Conservation (phyloP, 2,888 invertebrate genomes). For the Drosophila suboccidentalis region DNA sequence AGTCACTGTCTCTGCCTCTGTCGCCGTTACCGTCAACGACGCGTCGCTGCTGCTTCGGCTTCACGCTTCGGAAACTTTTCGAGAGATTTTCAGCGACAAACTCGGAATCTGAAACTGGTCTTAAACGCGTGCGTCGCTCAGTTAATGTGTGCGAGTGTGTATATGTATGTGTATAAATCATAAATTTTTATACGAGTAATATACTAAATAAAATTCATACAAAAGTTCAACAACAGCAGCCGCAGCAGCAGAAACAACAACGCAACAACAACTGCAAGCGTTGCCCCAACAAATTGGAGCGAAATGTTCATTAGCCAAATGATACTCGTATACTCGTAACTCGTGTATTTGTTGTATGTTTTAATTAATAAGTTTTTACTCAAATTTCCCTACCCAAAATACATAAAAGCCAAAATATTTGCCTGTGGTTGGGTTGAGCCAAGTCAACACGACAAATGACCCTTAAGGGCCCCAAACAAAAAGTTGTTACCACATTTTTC, state of each 20-base stretch:
- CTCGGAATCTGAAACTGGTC: constrained; percentile 63
- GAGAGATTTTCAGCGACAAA: constrained; percentile 67
- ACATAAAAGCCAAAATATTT: constrained; percentile 30
- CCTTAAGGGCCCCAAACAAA: constrained; percentile 21
- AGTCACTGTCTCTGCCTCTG: constrained; percentile 26
- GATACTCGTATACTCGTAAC: constrained; percentile 7
- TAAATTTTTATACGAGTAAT: constrained; percentile 61
- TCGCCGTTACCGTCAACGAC: constrained; percentile 8
- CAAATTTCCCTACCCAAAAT: constrained; percentile 36
- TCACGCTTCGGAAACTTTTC: constrained; percentile 73
- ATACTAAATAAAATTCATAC: constrained; percentile 45
- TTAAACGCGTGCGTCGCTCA: constrained; percentile 56
- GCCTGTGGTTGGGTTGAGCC: constrained; percentile 34
- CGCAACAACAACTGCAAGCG: constrained; percentile 8
- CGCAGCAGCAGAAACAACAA: constrained; percentile 11
- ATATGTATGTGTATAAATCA: constrained; percentile 56
- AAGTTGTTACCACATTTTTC: constrained; percentile 27
- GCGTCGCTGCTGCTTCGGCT: constrained; percentile 37
- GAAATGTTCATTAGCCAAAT: constrained; percentile 53
- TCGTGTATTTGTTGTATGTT: constrained; percentile 33
- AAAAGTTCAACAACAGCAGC: constrained; percentile 53
- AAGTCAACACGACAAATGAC: constrained; percentile 33
- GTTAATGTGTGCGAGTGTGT: constrained; percentile 24
- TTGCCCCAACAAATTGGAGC: constrained; percentile 20
- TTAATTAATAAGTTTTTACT: constrained; percentile 66